Base-by-base conservation (phyloP, 2,888 invertebrate species). In the Harpalus rubripes region DNA sequence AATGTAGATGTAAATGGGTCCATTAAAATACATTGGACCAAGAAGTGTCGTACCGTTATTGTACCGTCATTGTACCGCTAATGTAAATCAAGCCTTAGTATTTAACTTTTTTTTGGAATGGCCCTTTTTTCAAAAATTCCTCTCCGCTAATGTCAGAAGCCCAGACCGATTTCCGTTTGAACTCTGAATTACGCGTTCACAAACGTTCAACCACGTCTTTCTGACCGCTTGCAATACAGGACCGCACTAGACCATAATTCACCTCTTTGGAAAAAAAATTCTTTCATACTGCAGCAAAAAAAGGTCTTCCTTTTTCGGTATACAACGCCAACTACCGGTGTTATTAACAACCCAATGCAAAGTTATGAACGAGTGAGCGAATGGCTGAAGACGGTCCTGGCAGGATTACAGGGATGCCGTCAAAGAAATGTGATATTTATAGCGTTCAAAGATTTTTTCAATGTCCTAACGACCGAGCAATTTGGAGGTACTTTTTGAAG, bases 91-190 rank as follows among this genome's bases (percentile, higher is more conserved):
- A n/a, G n/a, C n/a, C n/a, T n/a, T n/a, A n/a, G n/a, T n/a, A n/a
- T n/a, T n/a, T n/a, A n/a, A n/a, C n/a, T n/a, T n/a, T n/a, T n/a
- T n/a, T n/a, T n/a, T n/a, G n/a, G n/a, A n/a, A n/a, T n/a, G 22
- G 3, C 22, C 3, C 22, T 22, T 1, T 52, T 52, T 12, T 12
- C 44, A 32, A 56, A 58, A 8, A 15, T 59, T 59, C 10, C 59
- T 12, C 18, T 16, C 79, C 72, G 72, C 72, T 10, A 41, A 44
- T 74, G 72, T 18, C 12, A 12, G 6, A 41, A 32, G 5, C 5
- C 32, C 32, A 32, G 15, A 72, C 61, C 82, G 82, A 82, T 82
- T 72, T 72, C 72, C 82, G 82, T 82, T 82, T 82, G 82, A 68
- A 82, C 18, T 15, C 68, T 68, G 72, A 82, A 82, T 82, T 82